Evolutionary conservation across 2,113 vertebrate species (phyloP), one percentile per base, ranked within the genome.

Genomic region (Charina bottae): DNA sequence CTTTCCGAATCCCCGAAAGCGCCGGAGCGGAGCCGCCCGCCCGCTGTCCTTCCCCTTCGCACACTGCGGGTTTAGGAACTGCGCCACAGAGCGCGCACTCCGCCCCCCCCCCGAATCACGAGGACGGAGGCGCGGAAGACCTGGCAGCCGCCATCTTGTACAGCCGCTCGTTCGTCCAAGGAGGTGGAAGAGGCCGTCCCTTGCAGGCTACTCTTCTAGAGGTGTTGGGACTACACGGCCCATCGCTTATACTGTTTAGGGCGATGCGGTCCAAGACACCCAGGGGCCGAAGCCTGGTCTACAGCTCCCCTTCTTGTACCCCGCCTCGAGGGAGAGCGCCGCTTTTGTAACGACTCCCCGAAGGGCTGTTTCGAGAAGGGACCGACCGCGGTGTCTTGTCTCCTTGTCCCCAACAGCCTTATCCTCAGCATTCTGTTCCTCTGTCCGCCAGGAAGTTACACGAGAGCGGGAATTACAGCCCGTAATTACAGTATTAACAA

Each of bases 71-170:
- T 11, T 84, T 19, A 83, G 49, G 55, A 94, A 92, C 95, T 96
- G 96, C 95, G 95, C 93, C 95, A 95, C 91, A 53, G 59, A 83
- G 86, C 54, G 54, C 85, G 91, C 68, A 3, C 6, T 85, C 58
- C 4, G 19, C 78, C 89, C 93, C 9, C 93, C 9, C 83, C 64
- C 46, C 1, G 2, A 37, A 13, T 88, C 92, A 26, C 93, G 91
- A 92, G 91, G 91, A 60, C 10, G 42, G 53, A 78, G 94, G 93
- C 91, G 90, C 93, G 90, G 92, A 83, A 78, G 53, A 42, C 28
- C 89, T 85, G 0, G 88, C 93, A 83, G 93, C 92, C 95, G 96
- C 96, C 95, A 95, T 96, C 93, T 95, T 96, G 91, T 94, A 56
- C 88, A 78, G 28, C 87, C 26, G 55, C 24, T 23, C 72, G 91